Evolutionary conservation across 2,888 invertebrate genomes (phyloP).

Genomic region (Biston betularia): DNA sequence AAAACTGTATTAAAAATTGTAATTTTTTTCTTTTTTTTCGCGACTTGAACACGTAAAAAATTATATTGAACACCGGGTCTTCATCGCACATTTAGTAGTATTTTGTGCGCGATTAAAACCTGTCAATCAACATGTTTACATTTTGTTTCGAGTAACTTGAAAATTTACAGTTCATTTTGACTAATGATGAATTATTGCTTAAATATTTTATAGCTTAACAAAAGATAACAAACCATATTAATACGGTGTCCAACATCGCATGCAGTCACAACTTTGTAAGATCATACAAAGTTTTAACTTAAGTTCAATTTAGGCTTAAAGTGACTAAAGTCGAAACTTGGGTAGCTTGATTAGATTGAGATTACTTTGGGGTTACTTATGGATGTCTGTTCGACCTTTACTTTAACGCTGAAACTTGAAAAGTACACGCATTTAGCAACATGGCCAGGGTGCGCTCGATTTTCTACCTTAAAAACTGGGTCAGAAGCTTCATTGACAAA

Average conservation of each 20-base stretch:
- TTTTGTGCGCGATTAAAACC: too few species aligned
- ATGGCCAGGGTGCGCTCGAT: slow-evolving; percentile 26
- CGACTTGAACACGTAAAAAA: too few species aligned
- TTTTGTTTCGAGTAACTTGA: too few species aligned
- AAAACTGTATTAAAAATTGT: too few species aligned
- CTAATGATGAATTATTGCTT: too few species aligned
- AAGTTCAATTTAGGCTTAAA: slow-evolving; percentile 37
- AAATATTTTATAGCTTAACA: too few species aligned
- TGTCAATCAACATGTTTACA: too few species aligned
- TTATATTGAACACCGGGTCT: too few species aligned
- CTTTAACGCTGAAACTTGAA: slow-evolving; percentile 37
- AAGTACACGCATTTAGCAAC: slow-evolving; percentile 35
- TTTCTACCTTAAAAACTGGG: slow-evolving; percentile 22
- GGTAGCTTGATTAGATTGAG: slow-evolving; percentile 44
- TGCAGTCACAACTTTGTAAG: slow-evolving; percentile 9
- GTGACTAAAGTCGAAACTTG: slow-evolving; percentile 33
- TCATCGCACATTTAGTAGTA: too few species aligned
- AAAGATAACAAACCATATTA: neutral
- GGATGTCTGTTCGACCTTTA: slow-evolving; percentile 33
- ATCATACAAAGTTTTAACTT: slow-evolving; percentile 27
- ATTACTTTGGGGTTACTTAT: slow-evolving; percentile 44
- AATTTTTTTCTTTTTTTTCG: too few species aligned
- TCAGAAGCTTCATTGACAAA: slow-evolving; percentile 7
- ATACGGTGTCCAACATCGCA: neutral
- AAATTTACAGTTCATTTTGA: too few species aligned